Conservation (phyloP, 1,140 invertebrate species). For the Mylabris phalerata region DNA sequence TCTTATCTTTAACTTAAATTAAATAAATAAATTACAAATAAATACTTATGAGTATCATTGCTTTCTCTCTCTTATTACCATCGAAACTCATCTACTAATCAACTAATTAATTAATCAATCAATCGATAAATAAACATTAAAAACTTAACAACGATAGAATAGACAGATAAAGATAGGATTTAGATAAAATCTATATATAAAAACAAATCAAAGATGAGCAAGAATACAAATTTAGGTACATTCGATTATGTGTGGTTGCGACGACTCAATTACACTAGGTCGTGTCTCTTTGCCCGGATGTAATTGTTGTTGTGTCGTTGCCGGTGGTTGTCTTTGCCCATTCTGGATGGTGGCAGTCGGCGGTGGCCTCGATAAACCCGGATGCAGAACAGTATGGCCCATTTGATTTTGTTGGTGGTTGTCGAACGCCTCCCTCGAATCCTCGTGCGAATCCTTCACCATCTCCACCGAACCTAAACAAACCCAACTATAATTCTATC, state of each 20-base stretch:
- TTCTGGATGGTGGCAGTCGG: conserved; percentile 33
- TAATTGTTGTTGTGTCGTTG: conserved; percentile 26
- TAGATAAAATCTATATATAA: no score
- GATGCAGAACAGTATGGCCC: conserved; percentile 43
- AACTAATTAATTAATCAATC: neutral
- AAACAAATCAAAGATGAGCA: conserved; percentile 14
- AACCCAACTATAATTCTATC: neutral
- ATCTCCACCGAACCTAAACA: conserved; percentile 37
- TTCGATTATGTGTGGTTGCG: conserved; percentile 78
- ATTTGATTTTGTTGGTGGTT: conserved; percentile 31
- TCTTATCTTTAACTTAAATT: conserved; percentile 18
- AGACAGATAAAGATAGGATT: conserved; percentile 6
- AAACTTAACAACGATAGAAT: conserved; percentile 36
- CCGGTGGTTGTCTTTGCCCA: conserved; percentile 27
- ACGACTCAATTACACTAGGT: conserved; percentile 76
- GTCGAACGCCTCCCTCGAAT: conserved; percentile 42
- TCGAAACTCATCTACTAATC: no score
- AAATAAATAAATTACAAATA: conserved; percentile 30
- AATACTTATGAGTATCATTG: conserved; percentile 30
- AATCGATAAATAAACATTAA: conserved; percentile 37
- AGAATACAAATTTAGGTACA: conserved; percentile 61
- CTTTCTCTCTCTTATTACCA: neutral
- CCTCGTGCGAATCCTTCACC: conserved; percentile 42
- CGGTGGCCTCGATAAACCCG: conserved; percentile 37
- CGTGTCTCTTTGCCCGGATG: conserved; percentile 55